phyloP scores from a whole-genome alignment of 2,888 invertebrate species.

The Drosophila paranaensis region DNA sequence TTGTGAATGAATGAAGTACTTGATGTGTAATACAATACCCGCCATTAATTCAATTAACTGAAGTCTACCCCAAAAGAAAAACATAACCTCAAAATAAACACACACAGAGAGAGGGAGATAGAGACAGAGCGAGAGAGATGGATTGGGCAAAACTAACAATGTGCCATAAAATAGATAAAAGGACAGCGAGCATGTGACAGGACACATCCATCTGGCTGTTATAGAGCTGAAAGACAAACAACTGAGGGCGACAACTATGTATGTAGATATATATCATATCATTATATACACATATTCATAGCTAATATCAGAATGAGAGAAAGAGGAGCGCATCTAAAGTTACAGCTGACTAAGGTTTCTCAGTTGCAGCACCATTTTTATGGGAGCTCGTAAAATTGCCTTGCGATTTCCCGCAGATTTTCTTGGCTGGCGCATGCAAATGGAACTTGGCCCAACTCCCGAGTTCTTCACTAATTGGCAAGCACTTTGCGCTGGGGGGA shows the following conservation, averaged over 20 bases:
- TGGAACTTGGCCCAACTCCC: slow-evolving; percentile 30
- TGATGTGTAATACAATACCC: slow-evolving; percentile 56
- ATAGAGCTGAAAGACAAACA: slow-evolving; percentile 53
- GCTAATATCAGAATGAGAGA: slow-evolving; percentile 23
- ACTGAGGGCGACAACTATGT: slow-evolving; percentile 12
- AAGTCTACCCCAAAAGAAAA: slow-evolving; percentile 25
- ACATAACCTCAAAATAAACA: slow-evolving; percentile 51
- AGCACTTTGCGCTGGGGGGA: slow-evolving; percentile 68
- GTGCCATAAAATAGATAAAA: slow-evolving; percentile 33
- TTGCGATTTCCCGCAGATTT: slow-evolving; percentile 18
- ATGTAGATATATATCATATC: neutral
- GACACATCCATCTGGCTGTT: slow-evolving; percentile 20
- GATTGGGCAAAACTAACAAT: slow-evolving; percentile 32
- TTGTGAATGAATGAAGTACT: slow-evolving; percentile 4
- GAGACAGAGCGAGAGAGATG: slow-evolving; percentile 1
- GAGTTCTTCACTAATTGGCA: slow-evolving; percentile 64
- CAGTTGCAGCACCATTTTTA: slow-evolving; percentile 31
- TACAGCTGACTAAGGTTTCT: slow-evolving; percentile 51
- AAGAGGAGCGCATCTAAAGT: slow-evolving; percentile 36
- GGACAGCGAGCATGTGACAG: slow-evolving; percentile 30
- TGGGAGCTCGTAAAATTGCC: slow-evolving; percentile 42
- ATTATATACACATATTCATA: neutral
- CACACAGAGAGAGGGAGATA: slow-evolving; percentile 1
- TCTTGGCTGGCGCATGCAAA: slow-evolving; percentile 54
- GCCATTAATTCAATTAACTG: slow-evolving; percentile 72